phyloP scores from a whole-genome alignment of 1,140 invertebrate species.

The Drosophila littoralis region DNA sequence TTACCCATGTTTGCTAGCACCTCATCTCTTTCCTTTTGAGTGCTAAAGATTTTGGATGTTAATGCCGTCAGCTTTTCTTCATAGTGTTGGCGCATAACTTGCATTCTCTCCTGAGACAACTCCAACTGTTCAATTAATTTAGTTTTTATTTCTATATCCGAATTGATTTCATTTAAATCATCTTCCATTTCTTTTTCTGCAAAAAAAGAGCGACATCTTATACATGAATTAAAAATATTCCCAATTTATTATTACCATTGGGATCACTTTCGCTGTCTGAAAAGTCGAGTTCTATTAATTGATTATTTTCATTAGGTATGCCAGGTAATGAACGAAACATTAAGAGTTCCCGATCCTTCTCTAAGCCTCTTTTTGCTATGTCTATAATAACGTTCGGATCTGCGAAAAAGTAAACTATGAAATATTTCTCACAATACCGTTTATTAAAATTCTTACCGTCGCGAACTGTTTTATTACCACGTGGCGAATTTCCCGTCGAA shows the following conservation, averaged over 20 bases:
- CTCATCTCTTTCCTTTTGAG: conserved; percentile 96
- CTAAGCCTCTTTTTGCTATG: conserved; percentile 86
- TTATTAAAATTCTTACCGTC: conserved; percentile 43
- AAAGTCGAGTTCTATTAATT: conserved; percentile 84
- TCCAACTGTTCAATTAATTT: conserved; percentile 97
- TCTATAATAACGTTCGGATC: conserved; percentile 84
- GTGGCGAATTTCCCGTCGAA: conserved; percentile 21
- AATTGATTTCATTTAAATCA: conserved; percentile 93
- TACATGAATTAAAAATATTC: not conserved
- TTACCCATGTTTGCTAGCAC: conserved; percentile 88
- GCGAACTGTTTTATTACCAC: conserved; percentile 28
- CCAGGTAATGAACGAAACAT: conserved; percentile 74
- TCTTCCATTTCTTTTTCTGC: conserved; percentile 85
- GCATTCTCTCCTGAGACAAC: conserved; percentile 92
- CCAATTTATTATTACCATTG: conserved; percentile 80
- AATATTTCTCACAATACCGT: not conserved
- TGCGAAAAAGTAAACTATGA: not conserved
- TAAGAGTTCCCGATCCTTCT: conserved; percentile 83
- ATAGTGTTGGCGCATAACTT: conserved; percentile 94
- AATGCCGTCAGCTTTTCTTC: conserved; percentile 96
- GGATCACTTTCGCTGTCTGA: conserved; percentile 85
- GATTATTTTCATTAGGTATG: conserved; percentile 85
- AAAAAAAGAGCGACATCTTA: not conserved
- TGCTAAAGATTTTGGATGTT: conserved; percentile 94
- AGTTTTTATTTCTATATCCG: conserved; percentile 96